Conservation (phyloP, 2,888 invertebrate species). For the Agrotis puta region DNA sequence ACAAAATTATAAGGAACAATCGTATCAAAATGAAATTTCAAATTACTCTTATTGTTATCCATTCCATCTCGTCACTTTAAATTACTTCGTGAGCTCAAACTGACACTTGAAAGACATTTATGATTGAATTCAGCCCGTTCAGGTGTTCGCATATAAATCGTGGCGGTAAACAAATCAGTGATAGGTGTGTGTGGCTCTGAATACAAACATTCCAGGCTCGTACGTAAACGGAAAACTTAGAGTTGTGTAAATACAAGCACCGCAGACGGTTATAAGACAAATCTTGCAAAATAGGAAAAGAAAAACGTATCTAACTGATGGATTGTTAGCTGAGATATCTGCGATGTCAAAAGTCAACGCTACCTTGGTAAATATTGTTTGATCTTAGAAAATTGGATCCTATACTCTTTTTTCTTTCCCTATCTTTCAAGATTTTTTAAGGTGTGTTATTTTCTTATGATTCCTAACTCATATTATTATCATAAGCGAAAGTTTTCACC, state of each 20-base stretch:
- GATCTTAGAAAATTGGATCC: neutral
- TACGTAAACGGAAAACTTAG: conserved; percentile 41
- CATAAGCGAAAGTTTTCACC: too few relatives aligned
- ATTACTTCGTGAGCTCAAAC: conserved; percentile 39
- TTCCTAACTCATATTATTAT: too few relatives aligned
- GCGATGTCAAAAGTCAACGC: neutral
- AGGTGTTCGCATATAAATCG: conserved; percentile 30
- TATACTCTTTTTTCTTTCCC: neutral
- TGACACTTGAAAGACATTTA: conserved; percentile 24
- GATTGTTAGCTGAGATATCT: neutral
- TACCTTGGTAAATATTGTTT: neutral
- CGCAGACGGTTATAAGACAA: neutral
- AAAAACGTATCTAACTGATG: neutral
- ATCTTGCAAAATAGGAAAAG: neutral
- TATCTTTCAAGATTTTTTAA: neutral
- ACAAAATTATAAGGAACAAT: neutral
- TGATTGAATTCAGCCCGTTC: conserved; percentile 47
- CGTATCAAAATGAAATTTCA: conserved; percentile 7
- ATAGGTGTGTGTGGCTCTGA: conserved; percentile 34
- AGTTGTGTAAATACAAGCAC: conserved; percentile 38
- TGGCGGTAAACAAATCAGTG: conserved; percentile 48
- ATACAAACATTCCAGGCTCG: conserved; percentile 39
- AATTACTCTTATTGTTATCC: conserved; percentile 27
- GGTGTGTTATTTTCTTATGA: neutral
- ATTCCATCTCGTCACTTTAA: conserved; percentile 15